Conservation (phyloP, 1,140 invertebrate genomes). For the Aphaenogaster ashmeadi region DNA sequence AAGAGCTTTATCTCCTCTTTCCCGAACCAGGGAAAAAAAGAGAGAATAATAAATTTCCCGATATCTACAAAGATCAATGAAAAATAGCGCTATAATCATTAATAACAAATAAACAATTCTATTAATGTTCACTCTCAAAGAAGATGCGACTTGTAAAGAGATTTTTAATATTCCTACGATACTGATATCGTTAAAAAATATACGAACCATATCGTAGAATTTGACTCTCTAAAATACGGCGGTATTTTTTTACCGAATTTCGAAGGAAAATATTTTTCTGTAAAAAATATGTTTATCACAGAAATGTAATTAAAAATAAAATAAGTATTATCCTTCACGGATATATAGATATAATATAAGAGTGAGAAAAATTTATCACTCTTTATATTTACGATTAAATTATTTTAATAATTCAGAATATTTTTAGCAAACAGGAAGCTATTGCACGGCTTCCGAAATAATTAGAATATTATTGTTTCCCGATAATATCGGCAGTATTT, state of each 20-base stretch:
- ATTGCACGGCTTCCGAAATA: not conserved
- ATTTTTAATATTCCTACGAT: not conserved
- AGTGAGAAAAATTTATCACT: not conserved
- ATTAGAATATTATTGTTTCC: slow-evolving; percentile 40
- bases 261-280: not conserved
- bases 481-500: slow-evolving; percentile 2
- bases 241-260: slow-evolving; percentile 7
- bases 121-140: not conserved
- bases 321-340: not conserved
- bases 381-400: not conserved
- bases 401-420: not conserved
- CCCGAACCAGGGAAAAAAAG: not conserved
- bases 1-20: slow-evolving; percentile 21
- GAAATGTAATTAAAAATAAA: slow-evolving; percentile 7
- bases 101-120: not conserved
- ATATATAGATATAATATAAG: not conserved
- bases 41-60: not conserved
- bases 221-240: not conserved
- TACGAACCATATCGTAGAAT: not conserved
- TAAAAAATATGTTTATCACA: not conserved
- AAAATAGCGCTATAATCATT: not conserved
- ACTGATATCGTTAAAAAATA: not conserved
- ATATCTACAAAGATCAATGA: not conserved
- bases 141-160: not conserved
- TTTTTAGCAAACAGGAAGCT: not conserved